A percentile compares a stretch with the other conserved stretches of the same genome.
These are phyloP conservation scores for Cylas formicarius DNA, from an alignment of 1,140 invertebrate genomes.

Conservation along the genomic window DNA sequence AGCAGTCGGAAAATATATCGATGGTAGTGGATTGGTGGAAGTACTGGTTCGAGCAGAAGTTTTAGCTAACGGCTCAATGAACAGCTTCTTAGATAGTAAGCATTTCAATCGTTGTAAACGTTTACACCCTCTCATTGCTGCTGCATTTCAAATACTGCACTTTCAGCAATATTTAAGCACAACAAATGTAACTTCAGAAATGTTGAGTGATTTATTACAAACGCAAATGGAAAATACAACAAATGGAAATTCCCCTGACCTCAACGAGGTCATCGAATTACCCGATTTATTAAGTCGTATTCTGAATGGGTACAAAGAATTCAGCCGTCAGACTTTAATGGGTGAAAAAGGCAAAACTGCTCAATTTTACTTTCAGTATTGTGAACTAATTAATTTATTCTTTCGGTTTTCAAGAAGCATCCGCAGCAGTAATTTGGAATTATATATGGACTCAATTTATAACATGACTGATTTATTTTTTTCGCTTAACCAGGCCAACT, in stretches of 20 bases:
- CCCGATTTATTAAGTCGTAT: constrained; percentile 12
- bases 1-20: constrained; percentile 40
- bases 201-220: constrained; percentile 15
- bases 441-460: constrained; percentile 27
- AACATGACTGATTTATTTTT: constrained; percentile 33
- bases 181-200: constrained; percentile 17
- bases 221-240: constrained; percentile 9
- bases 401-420: too few relatives aligned
- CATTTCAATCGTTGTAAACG: constrained; percentile 43
- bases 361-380: too few relatives aligned
- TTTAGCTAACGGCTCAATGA: constrained; percentile 38
- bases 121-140: constrained; percentile 36
- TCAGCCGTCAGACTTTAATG: constrained; percentile 15
- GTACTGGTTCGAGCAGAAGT: constrained; percentile 37
- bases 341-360: constrained; percentile 25
- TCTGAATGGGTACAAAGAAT: constrained; percentile 18
- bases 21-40: constrained; percentile 34
- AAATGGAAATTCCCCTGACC: constrained; percentile 4
- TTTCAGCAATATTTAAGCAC: constrained; percentile 30
- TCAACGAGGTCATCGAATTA: constrained; percentile 15
- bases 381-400: too few relatives aligned
- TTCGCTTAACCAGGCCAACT: constrained; percentile 32
- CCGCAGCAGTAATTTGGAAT: constrained; percentile 28
- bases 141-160: constrained; percentile 25
- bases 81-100: constrained; percentile 38